Percentiles rank a stretch among this genome's conserved stretches.
phyloP scores from a whole-genome alignment of 2,888 invertebrate species.

The Pycnomerus fuliginosus region DNA sequence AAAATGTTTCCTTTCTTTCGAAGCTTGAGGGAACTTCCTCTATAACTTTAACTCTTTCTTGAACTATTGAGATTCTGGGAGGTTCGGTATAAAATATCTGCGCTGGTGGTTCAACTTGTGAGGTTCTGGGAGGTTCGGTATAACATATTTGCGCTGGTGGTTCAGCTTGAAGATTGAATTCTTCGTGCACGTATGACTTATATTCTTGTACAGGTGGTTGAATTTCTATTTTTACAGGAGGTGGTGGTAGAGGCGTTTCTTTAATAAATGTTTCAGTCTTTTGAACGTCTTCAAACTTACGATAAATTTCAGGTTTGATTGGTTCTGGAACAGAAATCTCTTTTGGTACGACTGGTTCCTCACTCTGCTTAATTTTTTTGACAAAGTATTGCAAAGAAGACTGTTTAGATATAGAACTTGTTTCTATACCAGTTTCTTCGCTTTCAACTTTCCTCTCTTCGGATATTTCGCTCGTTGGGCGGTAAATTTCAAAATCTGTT shows the following conservation, averaged over 20 bases:
- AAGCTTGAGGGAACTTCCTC: slow-evolving; percentile 24
- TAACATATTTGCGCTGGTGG: slow-evolving; percentile 71
- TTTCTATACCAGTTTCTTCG: slow-evolving; percentile 54
- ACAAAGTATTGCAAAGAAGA: slow-evolving; percentile 68
- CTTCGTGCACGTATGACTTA: slow-evolving; percentile 37
- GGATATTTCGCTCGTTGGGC: slow-evolving; percentile 25
- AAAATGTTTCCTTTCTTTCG: slow-evolving; percentile 23
- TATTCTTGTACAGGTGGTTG: slow-evolving; percentile 35
- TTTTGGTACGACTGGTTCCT: slow-evolving; percentile 49
- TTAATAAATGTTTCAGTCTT: slow-evolving; percentile 18
- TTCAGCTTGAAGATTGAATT: slow-evolving; percentile 63
- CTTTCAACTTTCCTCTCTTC: slow-evolving; percentile 36
- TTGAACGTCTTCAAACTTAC: slow-evolving; percentile 49
- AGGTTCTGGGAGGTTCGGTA: slow-evolving; percentile 56
- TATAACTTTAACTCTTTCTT: slow-evolving; percentile 18
- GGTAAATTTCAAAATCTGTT: slow-evolving; percentile 37
- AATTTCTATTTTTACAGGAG: slow-evolving; percentile 32
- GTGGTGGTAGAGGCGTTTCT: slow-evolving; percentile 25
- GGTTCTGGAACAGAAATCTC: slow-evolving; percentile 42
- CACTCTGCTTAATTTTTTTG: slow-evolving; percentile 60
- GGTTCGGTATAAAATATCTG: slow-evolving; percentile 66
- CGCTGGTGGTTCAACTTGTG: slow-evolving; percentile 68
- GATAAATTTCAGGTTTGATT: slow-evolving; percentile 50
- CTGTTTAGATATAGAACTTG: slow-evolving; percentile 62
- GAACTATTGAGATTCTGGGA: slow-evolving; percentile 46